Percentiles rank a stretch among this genome's conserved stretches.
phyloP scores from a whole-genome alignment of 2,113 vertebrate species.

The Platanista minor region DNA sequence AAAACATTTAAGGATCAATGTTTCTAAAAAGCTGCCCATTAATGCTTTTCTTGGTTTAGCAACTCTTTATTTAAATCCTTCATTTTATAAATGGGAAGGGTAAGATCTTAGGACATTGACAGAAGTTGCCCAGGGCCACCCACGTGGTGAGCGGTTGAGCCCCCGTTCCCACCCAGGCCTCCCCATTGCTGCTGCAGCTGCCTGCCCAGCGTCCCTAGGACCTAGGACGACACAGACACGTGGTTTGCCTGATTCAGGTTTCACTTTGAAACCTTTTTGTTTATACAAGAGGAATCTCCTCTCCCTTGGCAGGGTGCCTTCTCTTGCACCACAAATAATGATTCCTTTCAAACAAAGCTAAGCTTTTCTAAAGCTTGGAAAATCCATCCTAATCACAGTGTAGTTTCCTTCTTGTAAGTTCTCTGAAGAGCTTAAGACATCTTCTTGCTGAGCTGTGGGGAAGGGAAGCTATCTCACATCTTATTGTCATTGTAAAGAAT shows the following conservation, averaged over 20 bases:
- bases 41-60: not conserved
- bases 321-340: slow-evolving; percentile 8
- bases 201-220: rapidly evolving
- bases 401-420: not conserved
- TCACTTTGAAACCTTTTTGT: slow-evolving; percentile 38
- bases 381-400: slow-evolving; percentile 12
- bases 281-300: slow-evolving; percentile 21
- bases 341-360: slow-evolving; percentile 48
- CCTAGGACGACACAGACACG: too few species aligned
- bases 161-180: not conserved
- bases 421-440: not conserved
- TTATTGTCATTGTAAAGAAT: rapidly evolving
- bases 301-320: slow-evolving; percentile 37
- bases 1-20: not conserved
- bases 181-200: rapidly evolving
- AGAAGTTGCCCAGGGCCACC: not conserved
- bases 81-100: not conserved
- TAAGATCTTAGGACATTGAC: not conserved
- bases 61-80: not conserved
- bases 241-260: not conserved
- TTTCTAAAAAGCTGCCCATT: not conserved
- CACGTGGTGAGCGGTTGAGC: rapidly evolving
- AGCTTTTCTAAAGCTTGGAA: not conserved
- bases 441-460: not conserved
- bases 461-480: not conserved